Evolutionary conservation across 2,888 invertebrate species (phyloP).

Genomic region (Agelastica alni): DNA sequence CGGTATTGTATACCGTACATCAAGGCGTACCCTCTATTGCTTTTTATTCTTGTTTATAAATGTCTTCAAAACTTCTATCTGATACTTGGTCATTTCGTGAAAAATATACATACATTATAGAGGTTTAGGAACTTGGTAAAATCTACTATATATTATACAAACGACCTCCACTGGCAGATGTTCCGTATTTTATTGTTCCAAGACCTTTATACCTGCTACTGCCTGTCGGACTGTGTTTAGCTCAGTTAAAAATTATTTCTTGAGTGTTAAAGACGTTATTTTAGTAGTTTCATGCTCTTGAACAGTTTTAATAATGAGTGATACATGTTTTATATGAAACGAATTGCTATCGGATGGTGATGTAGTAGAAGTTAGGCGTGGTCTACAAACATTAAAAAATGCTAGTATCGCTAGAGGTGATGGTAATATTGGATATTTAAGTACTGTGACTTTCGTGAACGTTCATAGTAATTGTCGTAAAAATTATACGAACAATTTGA

Average conservation of each 20-base stretch:
- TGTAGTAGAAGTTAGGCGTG: neutral
- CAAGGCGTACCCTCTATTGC: neutral
- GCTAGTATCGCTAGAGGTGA: constrained; percentile 17
- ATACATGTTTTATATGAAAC: neutral
- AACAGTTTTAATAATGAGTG: neutral
- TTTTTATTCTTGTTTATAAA: neutral
- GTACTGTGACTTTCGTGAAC: constrained; percentile 36
- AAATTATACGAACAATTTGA: neutral
- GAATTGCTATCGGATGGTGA: neutral
- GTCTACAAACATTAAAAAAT: neutral
- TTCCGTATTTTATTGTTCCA: no score
- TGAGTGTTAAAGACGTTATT: neutral
- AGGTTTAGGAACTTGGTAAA: no score
- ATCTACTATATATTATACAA: no score
- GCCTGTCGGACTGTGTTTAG: neutral
- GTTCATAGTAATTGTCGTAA: constrained; percentile 27
- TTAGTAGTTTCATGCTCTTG: neutral
- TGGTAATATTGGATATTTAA: constrained; percentile 24
- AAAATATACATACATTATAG: constrained; percentile 1
- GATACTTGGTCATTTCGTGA: neutral
- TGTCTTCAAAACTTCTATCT: neutral
- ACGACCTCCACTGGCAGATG: no score
- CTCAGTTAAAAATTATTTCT: neutral
- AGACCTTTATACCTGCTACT: no score
- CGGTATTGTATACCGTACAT: constrained; percentile 6